Base-by-base conservation (phyloP, 2,797 vertebrate genomes). In the Alexandromys oeconomus region DNA sequence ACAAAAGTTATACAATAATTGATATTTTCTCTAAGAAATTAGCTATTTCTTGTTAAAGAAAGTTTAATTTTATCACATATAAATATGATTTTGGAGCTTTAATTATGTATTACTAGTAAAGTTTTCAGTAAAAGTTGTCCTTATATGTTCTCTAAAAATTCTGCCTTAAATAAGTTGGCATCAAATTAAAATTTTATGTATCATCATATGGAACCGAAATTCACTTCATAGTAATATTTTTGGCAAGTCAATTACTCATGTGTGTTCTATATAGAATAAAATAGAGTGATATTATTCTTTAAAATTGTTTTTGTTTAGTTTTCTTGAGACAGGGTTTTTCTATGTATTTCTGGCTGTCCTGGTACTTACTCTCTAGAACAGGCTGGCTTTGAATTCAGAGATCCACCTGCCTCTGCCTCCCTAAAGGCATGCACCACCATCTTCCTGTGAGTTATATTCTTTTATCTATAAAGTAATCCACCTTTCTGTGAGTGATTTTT, bases 91-190 rank as follows among this genome's bases (percentile, higher is more conserved):
- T 92, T 63, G 5, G 17, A 31, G 23, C 15, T 95, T 90, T 12
- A 48, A 77, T 80, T 80, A 79, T 59, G 93, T 73, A 63, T 84
- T 95, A 15, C n/a, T 34, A 87, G 8, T 48, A 93, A 67, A 19
- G 40, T 69, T 89, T 63, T 43, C 31, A 77, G 3, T 89, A 21
- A 12, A 71, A 40, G 79, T 87, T 96, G 12, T 19, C 6, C 19
- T 84, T 13, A 6, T 15, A 46, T 5, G 65, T 54, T 63, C 4
- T 59, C 80, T 25, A 85, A 84, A 90, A 51, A 81, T 81, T 92
- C 10, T 51, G 25, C 73, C 27, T 84, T 34, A 1, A 87, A 27
- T 59, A 54, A 90, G 5, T 57, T 82, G 29, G 6, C 23, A 81
- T 59, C 13, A 92, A 76, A 59, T 17, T 89, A 76, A 88, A 92